Percentiles rank a stretch among this genome's conserved stretches.
Evolutionary conservation across 2,113 vertebrate genomes (phyloP).

Genomic region (Gadus macrocephalus): DNA sequence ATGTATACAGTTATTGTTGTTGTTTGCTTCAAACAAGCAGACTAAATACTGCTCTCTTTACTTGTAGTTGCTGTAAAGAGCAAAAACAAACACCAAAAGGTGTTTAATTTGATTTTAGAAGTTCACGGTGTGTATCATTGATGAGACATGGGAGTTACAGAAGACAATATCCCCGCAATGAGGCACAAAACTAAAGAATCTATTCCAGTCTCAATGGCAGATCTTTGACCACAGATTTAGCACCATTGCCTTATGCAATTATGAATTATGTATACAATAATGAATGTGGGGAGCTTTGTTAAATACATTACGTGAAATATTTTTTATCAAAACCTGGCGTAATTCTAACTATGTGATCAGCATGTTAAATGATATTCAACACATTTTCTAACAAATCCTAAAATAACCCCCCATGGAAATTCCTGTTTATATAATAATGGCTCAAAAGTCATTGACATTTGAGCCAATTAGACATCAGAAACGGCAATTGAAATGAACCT

Average conservation of each 20-base stretch:
- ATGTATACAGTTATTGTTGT: too few relatives aligned
- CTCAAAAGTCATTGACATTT: background rate
- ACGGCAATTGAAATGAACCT: too few relatives aligned
- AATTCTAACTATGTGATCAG: background rate
- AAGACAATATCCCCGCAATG: background rate
- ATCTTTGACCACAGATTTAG: constrained; percentile 16
- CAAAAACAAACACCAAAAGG: background rate
- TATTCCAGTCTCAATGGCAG: background rate
- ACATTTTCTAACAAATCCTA: too few relatives aligned
- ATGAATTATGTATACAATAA: background rate
- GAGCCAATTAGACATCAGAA: background rate
- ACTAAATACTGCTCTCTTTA: too few relatives aligned
- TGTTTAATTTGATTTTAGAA: background rate
- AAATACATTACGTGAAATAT: background rate
- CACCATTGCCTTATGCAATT: background rate
- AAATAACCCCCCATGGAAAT: background rate
- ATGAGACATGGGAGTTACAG: constrained; percentile 1
- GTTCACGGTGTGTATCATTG: background rate
- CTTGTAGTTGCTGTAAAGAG: too few relatives aligned
- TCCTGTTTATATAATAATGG: background rate
- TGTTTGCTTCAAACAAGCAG: too few relatives aligned
- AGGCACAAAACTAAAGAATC: background rate
- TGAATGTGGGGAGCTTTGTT: constrained; percentile 2
- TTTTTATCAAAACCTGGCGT: background rate
- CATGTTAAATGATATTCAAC: too few relatives aligned